Conservation (phyloP, 1,140 invertebrate genomes). For the Callitettix versicolor region DNA sequence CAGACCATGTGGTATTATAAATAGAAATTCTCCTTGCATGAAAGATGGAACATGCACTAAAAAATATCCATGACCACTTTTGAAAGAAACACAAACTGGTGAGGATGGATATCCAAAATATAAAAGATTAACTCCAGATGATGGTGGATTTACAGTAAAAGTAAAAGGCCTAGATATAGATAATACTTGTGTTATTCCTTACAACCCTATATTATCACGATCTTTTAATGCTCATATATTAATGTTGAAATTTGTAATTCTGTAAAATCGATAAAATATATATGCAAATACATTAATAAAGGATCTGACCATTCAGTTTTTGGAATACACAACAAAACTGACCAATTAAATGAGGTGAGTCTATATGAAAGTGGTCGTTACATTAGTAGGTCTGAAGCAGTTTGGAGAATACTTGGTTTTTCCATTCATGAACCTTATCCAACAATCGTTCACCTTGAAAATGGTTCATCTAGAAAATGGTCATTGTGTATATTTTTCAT, state of each 20-base stretch:
- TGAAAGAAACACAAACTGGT: neutral
- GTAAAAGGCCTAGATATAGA: no score
- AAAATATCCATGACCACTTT: neutral
- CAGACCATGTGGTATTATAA: neutral
- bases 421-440: neutral
- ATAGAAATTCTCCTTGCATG: neutral
- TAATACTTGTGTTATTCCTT: no score
- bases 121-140: slow-evolving; percentile 17
- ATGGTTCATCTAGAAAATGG: no score
- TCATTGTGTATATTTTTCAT: no score
- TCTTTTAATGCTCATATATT: slow-evolving; percentile 25
- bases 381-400: no score
- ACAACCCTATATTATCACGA: neutral
- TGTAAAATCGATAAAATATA: slow-evolving; percentile 29
- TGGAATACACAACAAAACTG: slow-evolving; percentile 17
- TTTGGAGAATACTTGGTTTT: no score
- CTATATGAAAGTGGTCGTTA: slow-evolving; percentile 31
- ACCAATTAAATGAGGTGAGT: slow-evolving; percentile 25
- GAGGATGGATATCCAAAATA: neutral
- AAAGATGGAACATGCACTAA: neutral
- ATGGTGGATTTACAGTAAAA: no score
- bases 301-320: slow-evolving; percentile 33
- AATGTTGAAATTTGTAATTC: slow-evolving; percentile 34
- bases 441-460: neutral
- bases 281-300: slow-evolving; percentile 37